Conservation (phyloP, 1,140 invertebrate species). For the Ericerus pela region DNA sequence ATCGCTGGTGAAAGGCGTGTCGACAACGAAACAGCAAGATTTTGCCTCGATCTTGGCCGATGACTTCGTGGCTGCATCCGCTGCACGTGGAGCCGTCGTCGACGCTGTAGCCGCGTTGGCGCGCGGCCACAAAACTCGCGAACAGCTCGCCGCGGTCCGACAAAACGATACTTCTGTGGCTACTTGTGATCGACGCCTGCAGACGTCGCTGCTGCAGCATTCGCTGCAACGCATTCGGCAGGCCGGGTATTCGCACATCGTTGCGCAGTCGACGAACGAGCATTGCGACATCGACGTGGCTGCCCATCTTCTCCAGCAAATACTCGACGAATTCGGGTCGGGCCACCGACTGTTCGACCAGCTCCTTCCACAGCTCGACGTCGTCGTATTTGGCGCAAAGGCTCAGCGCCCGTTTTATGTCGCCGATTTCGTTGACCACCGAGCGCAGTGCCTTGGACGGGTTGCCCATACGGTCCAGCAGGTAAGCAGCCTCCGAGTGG, state of each 20-base stretch:
- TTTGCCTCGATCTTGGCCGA: neutral
- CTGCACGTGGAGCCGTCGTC: conserved; percentile 34
- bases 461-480: conserved; percentile 84
- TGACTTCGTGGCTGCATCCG: conserved; percentile 8
- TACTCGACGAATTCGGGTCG: conserved; percentile 72
- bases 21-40: conserved; percentile 73
- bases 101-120: conserved; percentile 58
- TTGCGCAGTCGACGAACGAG: conserved; percentile 71
- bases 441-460: conserved; percentile 76
- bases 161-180: conserved; percentile 72
- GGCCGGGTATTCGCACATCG: conserved; percentile 68
- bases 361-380: conserved; percentile 81
- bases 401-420: conserved; percentile 83
- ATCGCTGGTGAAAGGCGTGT: conserved; percentile 76
- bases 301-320: conserved; percentile 63
- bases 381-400: conserved; percentile 97
- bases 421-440: conserved; percentile 69
- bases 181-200: conserved; percentile 68
- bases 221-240: conserved; percentile 81
- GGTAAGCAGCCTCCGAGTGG: conserved; percentile 81
- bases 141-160: conserved; percentile 81
- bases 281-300: conserved; percentile 76
- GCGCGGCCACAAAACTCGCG: conserved; percentile 59
- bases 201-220: conserved; percentile 91
- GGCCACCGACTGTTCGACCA: conserved; percentile 75